Percentiles rank a stretch among this genome's conserved stretches.
These are phyloP conservation scores for Sussaba pulchella DNA, from an alignment of 2,888 invertebrate species.

Conservation along the genomic window DNA sequence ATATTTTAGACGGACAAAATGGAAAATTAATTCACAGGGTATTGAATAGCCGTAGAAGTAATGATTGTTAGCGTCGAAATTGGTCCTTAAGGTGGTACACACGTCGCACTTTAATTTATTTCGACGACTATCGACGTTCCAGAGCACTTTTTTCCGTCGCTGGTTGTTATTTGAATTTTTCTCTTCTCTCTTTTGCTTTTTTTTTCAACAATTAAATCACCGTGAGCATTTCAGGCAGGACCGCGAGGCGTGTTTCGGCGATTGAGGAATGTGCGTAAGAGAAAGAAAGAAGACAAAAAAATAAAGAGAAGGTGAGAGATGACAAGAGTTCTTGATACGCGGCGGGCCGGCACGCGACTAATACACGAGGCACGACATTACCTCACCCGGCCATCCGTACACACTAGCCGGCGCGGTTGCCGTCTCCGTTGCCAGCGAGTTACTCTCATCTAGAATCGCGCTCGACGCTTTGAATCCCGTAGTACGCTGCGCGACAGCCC, in stretches of 20 bases:
- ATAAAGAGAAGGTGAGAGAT: constrained; percentile 3
- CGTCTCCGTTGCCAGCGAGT: constrained; percentile 9
- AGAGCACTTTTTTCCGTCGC: not conserved
- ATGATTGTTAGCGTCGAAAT: too few relatives aligned
- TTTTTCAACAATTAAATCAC: too few relatives aligned
- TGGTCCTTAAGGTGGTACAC: too few relatives aligned
- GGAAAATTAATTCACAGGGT: too few relatives aligned
- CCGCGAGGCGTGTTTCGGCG: not conserved
- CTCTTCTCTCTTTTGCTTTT: not conserved
- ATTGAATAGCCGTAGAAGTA: too few relatives aligned
- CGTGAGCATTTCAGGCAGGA: not conserved
- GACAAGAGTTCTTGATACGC: constrained; percentile 79
- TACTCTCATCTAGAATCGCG: constrained; percentile 16
- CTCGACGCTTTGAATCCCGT: constrained; percentile 28
- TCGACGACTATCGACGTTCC: too few relatives aligned
- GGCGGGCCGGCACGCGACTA: constrained; percentile 85
- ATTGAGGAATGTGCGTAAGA: not conserved
- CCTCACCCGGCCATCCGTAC: constrained; percentile 62
- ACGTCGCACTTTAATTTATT: too few relatives aligned
- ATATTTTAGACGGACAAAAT: too few relatives aligned
- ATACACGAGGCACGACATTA: constrained; percentile 78
- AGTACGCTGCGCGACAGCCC: not conserved
- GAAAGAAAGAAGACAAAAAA: not conserved
- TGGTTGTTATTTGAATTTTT: not conserved
- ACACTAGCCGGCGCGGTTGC: constrained; percentile 54